Base-by-base conservation (phyloP, 2,797 vertebrate genomes). In the Netta rufina region DNA sequence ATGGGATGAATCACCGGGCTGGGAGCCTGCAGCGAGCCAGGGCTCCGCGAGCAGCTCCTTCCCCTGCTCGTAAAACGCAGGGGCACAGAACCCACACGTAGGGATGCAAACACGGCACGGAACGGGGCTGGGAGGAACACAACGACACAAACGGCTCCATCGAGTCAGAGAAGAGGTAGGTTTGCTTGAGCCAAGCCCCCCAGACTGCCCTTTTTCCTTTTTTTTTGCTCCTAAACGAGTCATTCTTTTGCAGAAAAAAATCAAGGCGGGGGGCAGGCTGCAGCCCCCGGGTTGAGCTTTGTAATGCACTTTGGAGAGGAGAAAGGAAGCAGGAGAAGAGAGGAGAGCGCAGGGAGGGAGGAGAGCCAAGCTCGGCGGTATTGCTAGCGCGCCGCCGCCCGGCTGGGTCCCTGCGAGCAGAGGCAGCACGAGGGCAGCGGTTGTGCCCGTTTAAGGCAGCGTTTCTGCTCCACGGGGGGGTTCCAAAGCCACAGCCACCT, bases 391-490 rank as follows among this genome's bases (percentile, higher is more conserved):
- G 86, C 56, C 88, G 91, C 89, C 72, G 53, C n/a, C 45, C 80
- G 25, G n/a, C 8, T 13, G 14, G 30, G 60, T 87, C 92, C 94
- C 92, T 89, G 95, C 92, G 87, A 91, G 32, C 13, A 75, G 82
- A 88, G 84, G 87, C 80, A 61, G 92, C 93, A 93, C 94, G 95
- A 90, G 93, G 1, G 87, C 90, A 12, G 67, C 22, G 6, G 82
- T 79, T 90, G 93, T 90, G 94, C 93, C 84, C 24, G 0, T 61
- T 94, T 96, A 97, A 97, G 95, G 89, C 93, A 94, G 86, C 39
- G 0, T 79, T 92, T 76, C 78, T 86, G 76, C 90, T 62, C 9
- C 64, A 70, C 56, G 21, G 49, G 21, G 21, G 49, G 79, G 88
- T 25, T 89, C 88, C 91, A 36, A 57, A 77, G 56, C 58, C 95